phyloP scores from a whole-genome alignment of 2,113 vertebrate genomes.

The Urocynchramus pylzowi region DNA sequence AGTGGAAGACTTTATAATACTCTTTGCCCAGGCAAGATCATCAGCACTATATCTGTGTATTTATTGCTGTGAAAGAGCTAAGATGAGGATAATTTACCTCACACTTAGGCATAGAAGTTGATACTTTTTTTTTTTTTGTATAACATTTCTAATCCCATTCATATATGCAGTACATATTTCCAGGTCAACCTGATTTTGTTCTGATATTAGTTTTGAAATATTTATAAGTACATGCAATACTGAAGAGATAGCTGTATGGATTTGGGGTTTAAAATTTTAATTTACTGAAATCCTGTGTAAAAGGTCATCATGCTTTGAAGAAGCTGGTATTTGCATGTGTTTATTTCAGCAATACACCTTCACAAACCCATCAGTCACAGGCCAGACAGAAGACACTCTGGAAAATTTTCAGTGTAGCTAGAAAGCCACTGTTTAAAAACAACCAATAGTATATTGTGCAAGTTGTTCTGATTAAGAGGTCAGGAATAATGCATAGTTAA shows the following conservation, averaged over 20 bases:
- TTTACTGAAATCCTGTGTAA: not conserved
- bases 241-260: not conserved
- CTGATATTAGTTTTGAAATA: slow-evolving; percentile 23
- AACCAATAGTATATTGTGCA: not conserved
- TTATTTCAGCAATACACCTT: not conserved
- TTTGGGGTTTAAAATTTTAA: not conserved
- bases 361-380: not conserved
- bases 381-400: not conserved
- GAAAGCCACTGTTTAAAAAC: not conserved
- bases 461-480: not conserved
- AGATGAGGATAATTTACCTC: not conserved
- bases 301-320: not conserved
- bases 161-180: not conserved
- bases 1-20: not conserved
- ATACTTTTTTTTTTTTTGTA: not conserved
- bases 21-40: not conserved
- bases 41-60: not conserved
- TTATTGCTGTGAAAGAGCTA: not conserved
- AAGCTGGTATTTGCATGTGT: not conserved
- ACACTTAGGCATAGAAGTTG: not conserved
- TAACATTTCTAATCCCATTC: not conserved
- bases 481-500: not conserved
- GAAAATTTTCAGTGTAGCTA: not conserved
- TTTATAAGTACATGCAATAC: not conserved
- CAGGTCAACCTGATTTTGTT: not conserved